Base-by-base conservation (phyloP, 2,797 vertebrate genomes). In the Dromococcyx pavoninus region DNA sequence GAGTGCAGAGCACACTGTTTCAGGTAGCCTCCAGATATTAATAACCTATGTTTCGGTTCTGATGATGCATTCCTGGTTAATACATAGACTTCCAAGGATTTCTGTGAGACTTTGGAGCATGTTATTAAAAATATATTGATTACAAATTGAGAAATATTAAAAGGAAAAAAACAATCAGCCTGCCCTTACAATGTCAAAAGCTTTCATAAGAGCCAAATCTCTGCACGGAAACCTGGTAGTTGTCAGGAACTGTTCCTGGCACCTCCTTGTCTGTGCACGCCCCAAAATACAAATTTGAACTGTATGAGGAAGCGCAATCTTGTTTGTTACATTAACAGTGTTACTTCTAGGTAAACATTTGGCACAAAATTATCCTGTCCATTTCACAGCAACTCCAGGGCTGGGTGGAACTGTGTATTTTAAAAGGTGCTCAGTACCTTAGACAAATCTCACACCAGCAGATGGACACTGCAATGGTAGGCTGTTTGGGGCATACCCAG, bases 251-350 rank as follows among this genome's bases (percentile, higher is more conserved):
- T 33, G 4, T 32, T 85, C 32, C 53, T 85, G 75, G 39, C n/a
- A 67, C 5, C 48, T 87, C 30, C 10, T 79, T 5, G 13, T 24
- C 24, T 80, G 37, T 54, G 27, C 17, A 32, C 61, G 17, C 13
- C 32, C 4, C 12, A 44, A 56, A 82, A 90, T 6, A 12, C 4
- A 50, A 43, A 79, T 61, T 19, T 57, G 32, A 57, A 72, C 17
- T 37, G 11, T 44, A 33, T 67, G 39, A 28, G n/a, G 48, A 76
- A 2, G 2, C 0, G 0, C 13, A 39, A 27, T 44, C 16, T 62
- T 43, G n/a, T 41, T 69, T 88, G 19, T 57, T 44, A 28, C n/a
- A n/a, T 25, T 18, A 62, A 22, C 6, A 43, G 5, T 64, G 5
- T 58, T 62, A 69, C 13, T 10, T 5, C 12, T 53, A 17, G n/a